A percentile compares a stretch with the other conserved stretches of the same genome.
Conservation (phyloP, 1,140 invertebrate species). For the Zaprionus lachaisei region DNA sequence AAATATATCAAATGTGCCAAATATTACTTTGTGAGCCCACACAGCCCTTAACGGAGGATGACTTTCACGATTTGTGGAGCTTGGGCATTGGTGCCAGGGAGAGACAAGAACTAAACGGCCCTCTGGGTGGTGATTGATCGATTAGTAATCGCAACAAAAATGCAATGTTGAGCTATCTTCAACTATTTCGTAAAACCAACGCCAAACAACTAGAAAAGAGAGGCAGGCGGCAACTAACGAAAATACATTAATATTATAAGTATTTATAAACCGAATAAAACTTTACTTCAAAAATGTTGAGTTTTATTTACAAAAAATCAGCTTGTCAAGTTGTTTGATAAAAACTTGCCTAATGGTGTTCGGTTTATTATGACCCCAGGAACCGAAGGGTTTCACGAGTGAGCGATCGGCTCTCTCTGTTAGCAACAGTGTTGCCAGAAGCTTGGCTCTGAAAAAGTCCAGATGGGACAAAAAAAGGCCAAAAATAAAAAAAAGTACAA, state of each 20-base stretch:
- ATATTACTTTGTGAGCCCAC: background rate
- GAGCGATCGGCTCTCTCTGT: too few species aligned
- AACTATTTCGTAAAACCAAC: background rate
- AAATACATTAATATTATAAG: background rate
- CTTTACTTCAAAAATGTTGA: background rate
- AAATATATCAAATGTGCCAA: background rate
- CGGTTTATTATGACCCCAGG: too few species aligned
- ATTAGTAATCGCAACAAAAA: conserved; percentile 1
- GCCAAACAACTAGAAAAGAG: background rate
- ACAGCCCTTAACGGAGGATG: background rate
- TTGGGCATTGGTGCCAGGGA: background rate
- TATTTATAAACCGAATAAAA: background rate
- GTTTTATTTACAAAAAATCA: background rate
- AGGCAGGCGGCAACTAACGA: background rate
- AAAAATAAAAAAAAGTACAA: too few species aligned
- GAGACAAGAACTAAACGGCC: background rate
- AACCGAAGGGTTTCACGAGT: too few species aligned
- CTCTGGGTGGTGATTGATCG: background rate
- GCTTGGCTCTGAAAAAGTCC: too few species aligned
- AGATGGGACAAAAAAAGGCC: too few species aligned
- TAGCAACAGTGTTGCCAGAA: too few species aligned
- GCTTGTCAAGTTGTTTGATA: background rate
- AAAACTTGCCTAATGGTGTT: background rate
- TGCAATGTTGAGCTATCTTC: background rate
- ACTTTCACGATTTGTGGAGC: background rate